Conservation (phyloP, 2,113 vertebrate species). For the Hiodon tergisus region DNA sequence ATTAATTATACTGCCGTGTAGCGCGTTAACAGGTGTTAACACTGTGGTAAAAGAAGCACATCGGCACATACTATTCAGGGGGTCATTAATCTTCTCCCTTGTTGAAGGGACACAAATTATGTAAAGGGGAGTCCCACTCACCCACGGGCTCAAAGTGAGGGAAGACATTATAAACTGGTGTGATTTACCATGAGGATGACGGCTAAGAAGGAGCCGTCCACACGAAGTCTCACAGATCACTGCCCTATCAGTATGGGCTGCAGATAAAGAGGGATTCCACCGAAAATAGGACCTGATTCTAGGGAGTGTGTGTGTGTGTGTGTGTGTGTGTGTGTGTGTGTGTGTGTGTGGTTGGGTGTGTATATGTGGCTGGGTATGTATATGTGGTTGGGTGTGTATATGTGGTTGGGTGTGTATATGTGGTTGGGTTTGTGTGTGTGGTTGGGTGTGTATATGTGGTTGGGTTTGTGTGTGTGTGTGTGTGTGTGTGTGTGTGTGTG, state of each 20-base stretch:
- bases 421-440: too few relatives aligned
- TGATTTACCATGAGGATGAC: background rate
- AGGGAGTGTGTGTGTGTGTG: background rate
- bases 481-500: too few relatives aligned
- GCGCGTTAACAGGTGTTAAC: background rate
- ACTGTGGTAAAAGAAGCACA: background rate
- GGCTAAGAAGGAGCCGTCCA: background rate
- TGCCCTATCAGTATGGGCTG: background rate
- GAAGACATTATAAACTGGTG: background rate
- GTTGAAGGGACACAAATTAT: background rate
- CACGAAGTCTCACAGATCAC: background rate
- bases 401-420: too few relatives aligned
- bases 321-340: background rate
- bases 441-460: too few relatives aligned
- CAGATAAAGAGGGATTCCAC: background rate
- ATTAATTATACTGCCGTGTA: background rate
- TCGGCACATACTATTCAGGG: background rate
- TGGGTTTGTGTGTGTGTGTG: too few relatives aligned
- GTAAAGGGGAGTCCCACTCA: background rate
- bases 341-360: slow-evolving; percentile 6
- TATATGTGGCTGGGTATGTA: background rate
- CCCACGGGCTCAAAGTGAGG: background rate
- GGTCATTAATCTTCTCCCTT: too few relatives aligned
- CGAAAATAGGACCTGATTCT: background rate
- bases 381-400: too few relatives aligned